Percentiles rank a stretch among this genome's conserved stretches.
Evolutionary conservation across 1,140 invertebrate genomes (phyloP).

Genomic region (Drosophila ananassae): DNA sequence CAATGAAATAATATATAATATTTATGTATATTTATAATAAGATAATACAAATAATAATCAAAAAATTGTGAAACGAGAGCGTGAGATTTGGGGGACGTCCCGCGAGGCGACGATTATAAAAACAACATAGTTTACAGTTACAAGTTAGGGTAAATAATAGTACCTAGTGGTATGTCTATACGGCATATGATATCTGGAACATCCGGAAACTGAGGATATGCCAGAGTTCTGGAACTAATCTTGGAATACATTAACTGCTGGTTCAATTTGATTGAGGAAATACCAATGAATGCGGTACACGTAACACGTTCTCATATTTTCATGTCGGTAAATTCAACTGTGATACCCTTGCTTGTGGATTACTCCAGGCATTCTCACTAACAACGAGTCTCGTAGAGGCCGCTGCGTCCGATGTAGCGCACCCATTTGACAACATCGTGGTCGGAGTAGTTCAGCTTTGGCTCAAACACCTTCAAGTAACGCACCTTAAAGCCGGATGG

Average conservation of each 20-base stretch:
- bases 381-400: constrained; percentile 99
- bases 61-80: constrained; percentile 49
- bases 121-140: constrained; percentile 71
- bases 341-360: constrained; percentile 50
- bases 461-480: constrained; percentile 99
- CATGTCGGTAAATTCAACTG: constrained; percentile 60
- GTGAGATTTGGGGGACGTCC: constrained; percentile 70
- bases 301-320: constrained; percentile 26
- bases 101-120: constrained; percentile 49
- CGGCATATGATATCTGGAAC: constrained; percentile 25
- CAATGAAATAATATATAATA: constrained; percentile 53
- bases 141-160: constrained; percentile 63
- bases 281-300: constrained; percentile 59
- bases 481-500: constrained; percentile 99
- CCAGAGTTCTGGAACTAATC: constrained; percentile 58
- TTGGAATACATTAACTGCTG: constrained; percentile 74
- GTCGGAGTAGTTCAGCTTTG: constrained; percentile 99
- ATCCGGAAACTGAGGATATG: not conserved
- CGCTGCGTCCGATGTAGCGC: constrained; percentile 99
- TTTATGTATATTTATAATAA: constrained; percentile 55
- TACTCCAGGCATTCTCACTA: constrained; percentile 84
- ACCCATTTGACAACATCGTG: constrained; percentile 99
- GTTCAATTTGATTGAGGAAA: constrained; percentile 77
- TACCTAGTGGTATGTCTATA: constrained; percentile 72
- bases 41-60: constrained; percentile 72